Evolutionary conservation across 2,888 invertebrate species (phyloP).

Genomic region (Protonemura montana): DNA sequence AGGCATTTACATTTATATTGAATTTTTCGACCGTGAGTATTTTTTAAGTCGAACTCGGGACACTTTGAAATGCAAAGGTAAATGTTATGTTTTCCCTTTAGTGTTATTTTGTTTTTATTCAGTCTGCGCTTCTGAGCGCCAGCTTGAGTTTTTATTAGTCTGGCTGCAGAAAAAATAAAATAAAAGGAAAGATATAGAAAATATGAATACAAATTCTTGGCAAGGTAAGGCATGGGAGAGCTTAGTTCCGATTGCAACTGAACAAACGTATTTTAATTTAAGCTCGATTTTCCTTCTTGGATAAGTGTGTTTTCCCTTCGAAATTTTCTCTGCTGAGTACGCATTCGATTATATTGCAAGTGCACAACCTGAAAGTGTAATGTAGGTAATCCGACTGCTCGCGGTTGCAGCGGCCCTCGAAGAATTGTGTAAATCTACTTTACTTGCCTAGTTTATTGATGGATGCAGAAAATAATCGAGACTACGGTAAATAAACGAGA

Average conservation of each 20-base stretch:
- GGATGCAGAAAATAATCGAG: neutral
- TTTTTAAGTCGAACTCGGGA: constrained; percentile 25
- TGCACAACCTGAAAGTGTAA: neutral
- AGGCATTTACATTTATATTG: constrained; percentile 34
- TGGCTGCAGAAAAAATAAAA: neutral
- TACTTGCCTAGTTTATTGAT: neutral
- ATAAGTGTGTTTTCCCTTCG: neutral
- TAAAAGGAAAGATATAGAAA: neutral
- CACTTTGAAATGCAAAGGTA: constrained; percentile 29
- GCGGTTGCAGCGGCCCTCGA: neutral
- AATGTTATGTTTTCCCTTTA: constrained; percentile 17
- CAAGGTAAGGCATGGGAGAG: neutral
- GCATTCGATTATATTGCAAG: neutral
- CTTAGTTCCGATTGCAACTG: neutral
- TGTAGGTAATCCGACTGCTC: neutral
- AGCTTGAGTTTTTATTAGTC: constrained; percentile 23
- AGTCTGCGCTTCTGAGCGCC: neutral
- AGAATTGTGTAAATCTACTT: neutral
- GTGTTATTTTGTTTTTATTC: constrained; percentile 12
- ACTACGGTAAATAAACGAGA: neutral
- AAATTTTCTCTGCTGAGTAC: neutral
- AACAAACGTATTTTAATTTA: neutral
- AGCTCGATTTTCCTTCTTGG: neutral
- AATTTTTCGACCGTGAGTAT: constrained; percentile 13
- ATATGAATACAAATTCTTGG: constrained; percentile 16